Conservation (phyloP, 2,888 invertebrate genomes). For the Corbicula japonica region DNA sequence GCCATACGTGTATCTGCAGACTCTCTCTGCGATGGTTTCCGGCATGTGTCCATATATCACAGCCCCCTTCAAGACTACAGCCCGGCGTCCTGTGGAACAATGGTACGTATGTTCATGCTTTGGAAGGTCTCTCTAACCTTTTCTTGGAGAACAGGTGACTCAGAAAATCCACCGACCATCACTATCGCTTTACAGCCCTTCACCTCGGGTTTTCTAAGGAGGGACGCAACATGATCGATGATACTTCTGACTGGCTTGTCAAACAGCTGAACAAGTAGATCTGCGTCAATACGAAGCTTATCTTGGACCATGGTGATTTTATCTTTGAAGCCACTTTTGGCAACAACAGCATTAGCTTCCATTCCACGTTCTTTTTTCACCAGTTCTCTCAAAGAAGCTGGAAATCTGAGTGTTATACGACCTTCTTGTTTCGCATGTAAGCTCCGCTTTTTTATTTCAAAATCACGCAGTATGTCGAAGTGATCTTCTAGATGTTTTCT, state of each 20-base stretch:
- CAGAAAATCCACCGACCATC: conserved; percentile 23
- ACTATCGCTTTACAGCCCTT: conserved; percentile 6
- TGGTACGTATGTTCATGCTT: neutral
- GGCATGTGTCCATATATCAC: conserved; percentile 23
- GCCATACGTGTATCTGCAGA: conserved; percentile 16
- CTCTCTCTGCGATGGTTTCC: neutral
- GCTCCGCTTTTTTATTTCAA: neutral
- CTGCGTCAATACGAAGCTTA: neutral
- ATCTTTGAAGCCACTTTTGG: neutral
- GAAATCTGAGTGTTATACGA: neutral
- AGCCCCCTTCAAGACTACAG: conserved; percentile 16
- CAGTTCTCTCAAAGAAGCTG: neutral
- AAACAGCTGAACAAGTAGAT: neutral
- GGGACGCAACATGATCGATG: neutral
- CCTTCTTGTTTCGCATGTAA: neutral
- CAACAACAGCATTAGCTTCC: neutral
- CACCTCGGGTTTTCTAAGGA: neutral
- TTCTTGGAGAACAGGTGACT: conserved; percentile 1
- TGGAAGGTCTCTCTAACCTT: conserved; percentile 6
- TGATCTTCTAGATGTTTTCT: neutral
- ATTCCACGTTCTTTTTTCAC: neutral
- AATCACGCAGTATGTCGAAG: neutral
- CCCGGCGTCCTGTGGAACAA: conserved; percentile 7
- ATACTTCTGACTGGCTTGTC: neutral
- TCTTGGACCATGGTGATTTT: neutral